Base-by-base conservation (phyloP, 2,888 invertebrate genomes). In the Melikaiella ostensackeni region DNA sequence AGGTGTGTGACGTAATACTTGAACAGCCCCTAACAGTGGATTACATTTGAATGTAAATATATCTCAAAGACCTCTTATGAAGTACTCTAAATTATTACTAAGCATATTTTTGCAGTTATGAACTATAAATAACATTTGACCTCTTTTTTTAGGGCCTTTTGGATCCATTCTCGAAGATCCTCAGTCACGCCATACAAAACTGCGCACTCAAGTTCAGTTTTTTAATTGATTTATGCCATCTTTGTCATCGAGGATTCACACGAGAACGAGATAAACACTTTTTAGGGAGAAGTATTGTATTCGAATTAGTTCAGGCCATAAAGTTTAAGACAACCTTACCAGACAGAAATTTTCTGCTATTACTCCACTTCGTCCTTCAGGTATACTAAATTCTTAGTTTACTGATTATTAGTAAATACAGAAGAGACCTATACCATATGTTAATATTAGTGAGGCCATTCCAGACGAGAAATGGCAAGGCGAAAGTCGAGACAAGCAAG, bases 281-380 rank as follows among this genome's bases (percentile, higher is more conserved):
- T 81, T 93, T 99, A 66, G 97, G 98, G 75, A 94, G 99, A 75
- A 97, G 97, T 87, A 95, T 98, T 75, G 97, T 99, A 62, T 97
- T 96, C 90, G 99, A 99, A 92, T 93, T 99, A 84, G 96, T 99
- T 66, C 98, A 98, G 91, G 98, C 98, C 0, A 93, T 99, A 79
- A 97, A 98, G 90, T 98, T 99, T 91, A 99, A 99, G 93, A 96
- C 96, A 16, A 96, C 96, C 50, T 95, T 99, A 83, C 98, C 99
- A 0, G 99, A 99, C 91, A 96, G 97, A 66, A 99, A 99, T 93
- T 95, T 99, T 79, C 93, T 99, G 59, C 94, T 98, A 89, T 93
- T 99, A 24, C 96, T 99, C 76, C 97, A 96, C 87, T 95, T 97
- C 86, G 95, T 97, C 79, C 92, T 98, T 82, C 97, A 99, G 93